Percentiles rank a stretch among this genome's conserved stretches.
Evolutionary conservation across 1,140 invertebrate genomes (phyloP).

Genomic region (Polypedilum pembai): DNA sequence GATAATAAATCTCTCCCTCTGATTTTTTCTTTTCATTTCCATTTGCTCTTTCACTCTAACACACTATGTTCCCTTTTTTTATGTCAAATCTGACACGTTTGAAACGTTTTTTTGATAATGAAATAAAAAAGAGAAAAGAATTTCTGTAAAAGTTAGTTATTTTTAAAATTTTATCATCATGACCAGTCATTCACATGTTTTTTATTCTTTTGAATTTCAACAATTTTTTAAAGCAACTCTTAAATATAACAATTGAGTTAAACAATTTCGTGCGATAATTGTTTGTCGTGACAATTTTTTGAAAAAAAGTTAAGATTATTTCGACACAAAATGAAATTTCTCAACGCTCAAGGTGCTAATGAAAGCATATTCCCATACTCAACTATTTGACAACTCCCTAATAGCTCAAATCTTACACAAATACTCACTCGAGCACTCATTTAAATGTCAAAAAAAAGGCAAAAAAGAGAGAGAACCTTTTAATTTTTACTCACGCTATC

Average conservation of each 20-base stretch:
- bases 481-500: constrained; percentile 17
- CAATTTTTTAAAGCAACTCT: too few relatives aligned
- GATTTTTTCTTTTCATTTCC: neutral
- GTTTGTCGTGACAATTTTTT: neutral
- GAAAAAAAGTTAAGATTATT: constrained; percentile 6
- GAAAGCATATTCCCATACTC: neutral
- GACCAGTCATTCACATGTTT: too few relatives aligned
- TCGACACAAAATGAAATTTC: constrained; percentile 6
- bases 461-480: neutral
- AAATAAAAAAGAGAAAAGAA: neutral
- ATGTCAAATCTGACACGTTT: constrained; percentile 5
- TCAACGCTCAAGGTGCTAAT: constrained; percentile 11
- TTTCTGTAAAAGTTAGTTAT: neutral
- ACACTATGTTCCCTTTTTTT: neutral
- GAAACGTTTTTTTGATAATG: neutral
- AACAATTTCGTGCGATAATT: neutral
- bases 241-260: too few relatives aligned
- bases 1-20: constrained; percentile 19
- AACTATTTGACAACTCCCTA: neutral
- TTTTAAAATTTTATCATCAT: too few relatives aligned
- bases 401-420: neutral
- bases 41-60: too few relatives aligned
- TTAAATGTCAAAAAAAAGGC: neutral
- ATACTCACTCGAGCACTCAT: neutral
- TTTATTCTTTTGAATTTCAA: too few relatives aligned